Conservation (phyloP, 2,113 vertebrate species). For the Gorilla gorilla region DNA sequence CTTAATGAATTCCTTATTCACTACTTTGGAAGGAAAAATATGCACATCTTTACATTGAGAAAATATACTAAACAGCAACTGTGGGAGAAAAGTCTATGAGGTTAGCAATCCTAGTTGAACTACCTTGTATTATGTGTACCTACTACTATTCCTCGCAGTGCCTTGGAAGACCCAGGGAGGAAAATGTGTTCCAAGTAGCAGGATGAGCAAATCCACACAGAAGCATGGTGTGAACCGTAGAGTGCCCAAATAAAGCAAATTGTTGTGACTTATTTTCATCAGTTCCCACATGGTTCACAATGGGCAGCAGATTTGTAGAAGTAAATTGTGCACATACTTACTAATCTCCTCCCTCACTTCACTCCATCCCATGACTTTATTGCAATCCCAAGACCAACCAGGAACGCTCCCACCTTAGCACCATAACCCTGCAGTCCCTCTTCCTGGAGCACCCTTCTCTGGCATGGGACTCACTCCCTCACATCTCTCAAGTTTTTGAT, state of each 20-base stretch:
- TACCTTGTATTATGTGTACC: background rate
- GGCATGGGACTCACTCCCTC: background rate
- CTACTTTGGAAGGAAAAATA: background rate
- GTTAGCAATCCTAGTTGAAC: background rate
- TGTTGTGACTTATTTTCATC: background rate
- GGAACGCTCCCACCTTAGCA: background rate
- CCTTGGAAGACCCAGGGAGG: background rate
- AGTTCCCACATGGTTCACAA: background rate
- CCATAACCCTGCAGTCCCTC: background rate
- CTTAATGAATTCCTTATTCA: background rate
- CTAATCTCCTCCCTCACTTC: background rate
- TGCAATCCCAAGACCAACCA: background rate
- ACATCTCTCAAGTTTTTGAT: background rate
- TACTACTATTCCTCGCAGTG: background rate
- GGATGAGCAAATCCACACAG: background rate
- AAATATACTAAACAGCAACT: background rate
- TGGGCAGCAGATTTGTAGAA: background rate
- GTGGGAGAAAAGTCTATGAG: background rate
- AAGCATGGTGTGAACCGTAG: background rate
- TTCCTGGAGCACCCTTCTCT: background rate
- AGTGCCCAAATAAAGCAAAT: background rate
- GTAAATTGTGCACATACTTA: background rate
- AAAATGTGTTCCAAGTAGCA: background rate
- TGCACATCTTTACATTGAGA: background rate
- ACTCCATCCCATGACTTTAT: background rate